These are phyloP conservation scores for Hippopotamus amphibius DNA, from an alignment of 2,113 vertebrate genomes.

Conservation along the genomic window DNA sequence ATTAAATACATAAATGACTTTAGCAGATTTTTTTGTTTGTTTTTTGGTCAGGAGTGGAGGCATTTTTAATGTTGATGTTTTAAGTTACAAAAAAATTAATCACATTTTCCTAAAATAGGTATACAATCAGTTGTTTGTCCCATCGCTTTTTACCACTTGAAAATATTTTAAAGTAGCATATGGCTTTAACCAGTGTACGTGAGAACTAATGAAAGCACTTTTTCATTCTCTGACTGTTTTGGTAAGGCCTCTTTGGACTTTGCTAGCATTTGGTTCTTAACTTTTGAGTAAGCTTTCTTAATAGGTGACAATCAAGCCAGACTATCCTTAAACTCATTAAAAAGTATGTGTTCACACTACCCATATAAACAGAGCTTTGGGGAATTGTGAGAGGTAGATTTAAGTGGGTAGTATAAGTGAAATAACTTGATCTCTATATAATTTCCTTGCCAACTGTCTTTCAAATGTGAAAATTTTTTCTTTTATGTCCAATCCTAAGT, in stretches of 20 bases:
- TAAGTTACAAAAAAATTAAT: constrained; percentile 61
- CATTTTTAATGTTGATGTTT: constrained; percentile 59
- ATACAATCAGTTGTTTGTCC: constrained; percentile 26
- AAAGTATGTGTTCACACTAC: constrained; percentile 11
- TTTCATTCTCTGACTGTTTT: constrained; percentile 26
- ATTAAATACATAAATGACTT: neutral
- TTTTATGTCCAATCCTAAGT: constrained; percentile 81
- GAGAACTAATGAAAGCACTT: constrained; percentile 32
- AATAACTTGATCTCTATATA: constrained; percentile 79
- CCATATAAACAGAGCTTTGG: constrained; percentile 49
- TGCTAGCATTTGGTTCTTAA: constrained; percentile 66
- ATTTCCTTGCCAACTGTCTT: constrained; percentile 84
- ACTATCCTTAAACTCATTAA: constrained; percentile 60
- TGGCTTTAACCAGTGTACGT: constrained; percentile 20
- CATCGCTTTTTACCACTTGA: constrained; percentile 37
- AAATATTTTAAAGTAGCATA: constrained; percentile 44
- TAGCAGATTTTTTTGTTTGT: neutral
- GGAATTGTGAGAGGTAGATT: constrained; percentile 45
- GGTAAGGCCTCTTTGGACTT: constrained; percentile 48
- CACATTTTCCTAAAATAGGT: constrained; percentile 50
- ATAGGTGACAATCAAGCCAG: neutral
- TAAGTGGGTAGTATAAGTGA: constrained; percentile 49
- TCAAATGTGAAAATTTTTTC: constrained; percentile 84
- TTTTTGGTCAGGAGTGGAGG: neutral
- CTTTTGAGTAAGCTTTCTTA: constrained; percentile 75